These are phyloP conservation scores for Leptopilina boulardi DNA, from an alignment of 1,140 invertebrate genomes.

Conservation along the genomic window DNA sequence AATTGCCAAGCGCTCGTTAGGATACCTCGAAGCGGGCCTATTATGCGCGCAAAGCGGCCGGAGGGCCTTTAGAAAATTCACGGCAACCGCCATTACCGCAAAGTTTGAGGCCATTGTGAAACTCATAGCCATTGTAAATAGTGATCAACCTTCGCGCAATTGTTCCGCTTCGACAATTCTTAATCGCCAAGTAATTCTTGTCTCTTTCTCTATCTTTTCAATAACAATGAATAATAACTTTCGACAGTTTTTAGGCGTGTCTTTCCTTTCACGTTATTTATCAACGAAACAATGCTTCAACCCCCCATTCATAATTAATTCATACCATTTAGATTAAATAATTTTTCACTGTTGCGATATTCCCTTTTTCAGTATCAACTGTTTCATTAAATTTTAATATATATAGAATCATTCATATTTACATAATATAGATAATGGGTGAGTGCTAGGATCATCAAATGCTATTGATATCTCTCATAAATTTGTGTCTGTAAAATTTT, in stretches of 20 bases:
- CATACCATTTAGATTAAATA: background rate
- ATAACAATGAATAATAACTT: background rate
- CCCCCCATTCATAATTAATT: background rate
- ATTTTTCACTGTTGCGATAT: background rate
- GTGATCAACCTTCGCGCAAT: slow-evolving; percentile 32
- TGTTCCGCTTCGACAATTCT: slow-evolving; percentile 29
- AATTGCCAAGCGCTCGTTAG: slow-evolving; percentile 61
- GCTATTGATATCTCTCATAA: no score
- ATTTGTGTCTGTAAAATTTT: no score
- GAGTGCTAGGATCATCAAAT: no score
- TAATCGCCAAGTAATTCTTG: slow-evolving; percentile 18
- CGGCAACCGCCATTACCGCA: slow-evolving; percentile 36
- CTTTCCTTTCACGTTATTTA: background rate
- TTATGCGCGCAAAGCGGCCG: slow-evolving; percentile 35
- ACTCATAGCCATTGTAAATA: slow-evolving; percentile 33
- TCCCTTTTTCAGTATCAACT: background rate
- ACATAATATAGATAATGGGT: no score
- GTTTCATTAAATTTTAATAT: no score
- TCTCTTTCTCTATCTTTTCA: background rate
- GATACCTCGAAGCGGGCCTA: slow-evolving; percentile 37
- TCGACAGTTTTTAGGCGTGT: slow-evolving; percentile 5
- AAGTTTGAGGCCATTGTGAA: slow-evolving; percentile 31
- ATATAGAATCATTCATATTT: no score
- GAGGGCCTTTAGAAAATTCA: slow-evolving; percentile 54
- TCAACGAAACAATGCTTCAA: slow-evolving; percentile 17